Evolutionary conservation across 2,888 invertebrate genomes (phyloP).

Genomic region (Strigamia transsilvanica): DNA sequence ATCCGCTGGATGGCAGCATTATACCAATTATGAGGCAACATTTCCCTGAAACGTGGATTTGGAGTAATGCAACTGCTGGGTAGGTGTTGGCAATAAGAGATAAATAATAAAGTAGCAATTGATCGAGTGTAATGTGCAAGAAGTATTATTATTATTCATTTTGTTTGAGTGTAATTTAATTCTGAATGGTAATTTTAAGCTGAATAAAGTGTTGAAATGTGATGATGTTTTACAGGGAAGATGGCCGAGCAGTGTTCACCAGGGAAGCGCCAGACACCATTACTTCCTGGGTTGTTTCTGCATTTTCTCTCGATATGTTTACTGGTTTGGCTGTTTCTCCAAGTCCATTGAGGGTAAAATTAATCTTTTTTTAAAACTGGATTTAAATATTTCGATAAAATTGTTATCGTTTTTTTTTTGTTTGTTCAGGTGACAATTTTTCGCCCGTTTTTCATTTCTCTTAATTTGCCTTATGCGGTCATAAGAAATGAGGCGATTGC

Average conservation of each 20-base stretch:
- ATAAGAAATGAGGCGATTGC: slow-evolving; percentile 90
- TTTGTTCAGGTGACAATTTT: slow-evolving; percentile 78
- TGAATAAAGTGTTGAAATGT: background rate
- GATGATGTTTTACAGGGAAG: slow-evolving; percentile 61
- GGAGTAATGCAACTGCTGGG: slow-evolving; percentile 71
- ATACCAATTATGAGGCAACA: slow-evolving; percentile 67
- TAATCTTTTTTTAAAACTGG: background rate
- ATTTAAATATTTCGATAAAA: background rate
- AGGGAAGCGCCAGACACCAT: slow-evolving; percentile 81
- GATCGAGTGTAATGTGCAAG: no score
- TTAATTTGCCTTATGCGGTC: slow-evolving; percentile 87
- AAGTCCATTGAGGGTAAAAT: slow-evolving; percentile 69
- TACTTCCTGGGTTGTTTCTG: slow-evolving; percentile 84
- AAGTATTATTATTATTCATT: no score
- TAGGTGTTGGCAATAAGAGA: slow-evolving; percentile 61
- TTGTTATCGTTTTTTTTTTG: slow-evolving; percentile 63
- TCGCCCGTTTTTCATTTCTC: slow-evolving; percentile 82
- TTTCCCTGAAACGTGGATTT: slow-evolving; percentile 79
- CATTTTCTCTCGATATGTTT: slow-evolving; percentile 80
- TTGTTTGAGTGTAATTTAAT: no score
- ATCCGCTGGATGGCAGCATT: slow-evolving; percentile 50
- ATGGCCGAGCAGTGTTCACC: slow-evolving; percentile 68
- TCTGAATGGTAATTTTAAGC: no score
- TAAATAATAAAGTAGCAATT: no score
- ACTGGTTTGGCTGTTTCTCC: slow-evolving; percentile 80